Evolutionary conservation across 2,888 invertebrate genomes (phyloP).

Genomic region (Epistrophe eligans): DNA sequence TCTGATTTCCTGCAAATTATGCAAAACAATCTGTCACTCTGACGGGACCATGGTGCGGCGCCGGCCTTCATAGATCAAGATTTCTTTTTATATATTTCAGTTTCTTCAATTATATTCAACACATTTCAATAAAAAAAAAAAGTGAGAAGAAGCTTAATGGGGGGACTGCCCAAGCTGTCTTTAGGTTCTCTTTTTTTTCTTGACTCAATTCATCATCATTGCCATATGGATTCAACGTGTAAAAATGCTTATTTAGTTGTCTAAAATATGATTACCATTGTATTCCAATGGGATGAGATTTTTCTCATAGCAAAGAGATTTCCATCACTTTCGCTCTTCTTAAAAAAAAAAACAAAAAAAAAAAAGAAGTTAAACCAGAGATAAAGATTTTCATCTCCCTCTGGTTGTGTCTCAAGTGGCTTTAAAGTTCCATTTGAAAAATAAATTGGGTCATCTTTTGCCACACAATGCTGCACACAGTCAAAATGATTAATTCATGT

Average conservation of each 20-base stretch:
- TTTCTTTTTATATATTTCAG: neutral
- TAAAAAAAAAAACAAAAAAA: too few species aligned
- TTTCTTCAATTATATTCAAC: neutral
- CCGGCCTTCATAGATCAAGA: neutral
- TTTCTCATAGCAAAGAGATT: neutral
- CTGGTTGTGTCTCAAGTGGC: conserved; percentile 1
- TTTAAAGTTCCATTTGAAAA: neutral
- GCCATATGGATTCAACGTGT: neutral
- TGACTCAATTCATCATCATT: conserved; percentile 7
- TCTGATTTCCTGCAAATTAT: neutral
- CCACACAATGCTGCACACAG: neutral
- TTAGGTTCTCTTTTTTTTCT: neutral
- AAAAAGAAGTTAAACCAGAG: neutral
- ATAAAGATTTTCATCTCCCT: conserved; percentile 3
- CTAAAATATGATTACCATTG: neutral
- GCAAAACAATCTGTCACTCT: conserved; percentile 12
- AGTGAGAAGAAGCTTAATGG: neutral
- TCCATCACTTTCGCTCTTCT: conserved; percentile 12
- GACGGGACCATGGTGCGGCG: neutral
- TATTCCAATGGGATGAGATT: neutral
- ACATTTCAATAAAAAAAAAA: neutral
- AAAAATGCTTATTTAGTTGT: neutral
- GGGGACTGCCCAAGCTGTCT: neutral
- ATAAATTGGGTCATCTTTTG: conserved; percentile 13
- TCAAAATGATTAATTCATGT: conserved; percentile 16